Evolutionary conservation across 2,113 vertebrate genomes (phyloP), one percentile per base, ranked within the genome.

Genomic region (Aramus guarauna): DNA sequence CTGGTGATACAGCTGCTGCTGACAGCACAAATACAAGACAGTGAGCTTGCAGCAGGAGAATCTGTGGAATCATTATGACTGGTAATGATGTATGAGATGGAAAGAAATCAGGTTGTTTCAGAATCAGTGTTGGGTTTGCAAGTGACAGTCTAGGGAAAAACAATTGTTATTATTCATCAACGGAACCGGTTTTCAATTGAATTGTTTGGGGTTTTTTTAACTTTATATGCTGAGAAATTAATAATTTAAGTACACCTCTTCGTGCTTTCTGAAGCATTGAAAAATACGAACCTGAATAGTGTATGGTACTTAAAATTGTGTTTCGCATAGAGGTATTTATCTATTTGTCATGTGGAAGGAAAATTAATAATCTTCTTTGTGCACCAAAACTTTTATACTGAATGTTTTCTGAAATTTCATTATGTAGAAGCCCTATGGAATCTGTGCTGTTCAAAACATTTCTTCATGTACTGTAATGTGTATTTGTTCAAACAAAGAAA

Each of bases 401-500:
- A 86, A 41, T 82, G 47, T 93, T 96, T 80, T 89, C 60, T 77
- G 59, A 87, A 68, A 59, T 94, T 95, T 95, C 77, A 90, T 96
- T 95, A 78, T 30, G 56, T 58, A 58, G 83, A 96, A 66, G 37
- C 59, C 85, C 34, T 67, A 29, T 66, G 78, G 91, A 94, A 96
- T 45, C 79, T 52, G 27, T 81, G 66, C 86, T 93, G 84, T 93
- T 98, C 88, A 96, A 96, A 95, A 95, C 66, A 81, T 68, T 95
- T 96, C 88, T 97, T 94, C 80, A 23, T 85, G 82, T 97, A 76
- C 79, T 68, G 68, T 93, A 91, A 95, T 90, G 87, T 87, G 85
- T 90, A 74, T 98, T 97, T 97, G 82, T 97, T 97, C 96, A 96
- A 97, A 98, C 94, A 97, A 95, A 94, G 84, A 83, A 97, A 92